A percentile compares a stretch with the other conserved stretches of the same genome.
phyloP scores from a whole-genome alignment of 2,797 vertebrate species.

The Enteromius unitaeniatus region DNA sequence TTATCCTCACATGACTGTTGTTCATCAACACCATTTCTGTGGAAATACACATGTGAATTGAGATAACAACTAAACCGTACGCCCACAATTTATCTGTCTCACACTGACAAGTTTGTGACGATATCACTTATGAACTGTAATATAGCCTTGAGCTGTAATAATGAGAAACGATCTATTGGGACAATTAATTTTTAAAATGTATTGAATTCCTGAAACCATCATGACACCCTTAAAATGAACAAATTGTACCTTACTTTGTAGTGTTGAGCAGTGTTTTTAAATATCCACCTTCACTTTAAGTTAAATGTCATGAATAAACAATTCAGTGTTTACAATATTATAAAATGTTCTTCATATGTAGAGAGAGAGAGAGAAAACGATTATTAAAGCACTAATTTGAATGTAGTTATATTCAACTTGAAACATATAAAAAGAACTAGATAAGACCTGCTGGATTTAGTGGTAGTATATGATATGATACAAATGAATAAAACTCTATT shows the following conservation, averaged over 20 bases:
- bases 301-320: neutral
- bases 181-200: neutral
- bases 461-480: neutral
- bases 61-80: constrained; percentile 3
- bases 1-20: constrained; percentile 23
- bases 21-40: neutral
- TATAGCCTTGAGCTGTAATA: neutral
- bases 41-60: constrained; percentile 27
- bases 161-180: neutral
- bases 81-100: neutral
- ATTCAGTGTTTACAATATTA: neutral
- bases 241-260: too few species aligned
- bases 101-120: constrained; percentile 4
- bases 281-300: neutral
- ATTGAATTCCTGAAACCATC: neutral
- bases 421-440: neutral
- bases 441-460: neutral
- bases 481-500: neutral
- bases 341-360: neutral
- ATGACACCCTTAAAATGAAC: neutral
- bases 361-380: neutral
- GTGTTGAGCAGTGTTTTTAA: neutral
- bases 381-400: neutral
- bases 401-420: neutral
- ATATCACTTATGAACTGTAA: neutral